phyloP scores from a whole-genome alignment of 2,888 invertebrate genomes.

The Periphyllus acericola region DNA sequence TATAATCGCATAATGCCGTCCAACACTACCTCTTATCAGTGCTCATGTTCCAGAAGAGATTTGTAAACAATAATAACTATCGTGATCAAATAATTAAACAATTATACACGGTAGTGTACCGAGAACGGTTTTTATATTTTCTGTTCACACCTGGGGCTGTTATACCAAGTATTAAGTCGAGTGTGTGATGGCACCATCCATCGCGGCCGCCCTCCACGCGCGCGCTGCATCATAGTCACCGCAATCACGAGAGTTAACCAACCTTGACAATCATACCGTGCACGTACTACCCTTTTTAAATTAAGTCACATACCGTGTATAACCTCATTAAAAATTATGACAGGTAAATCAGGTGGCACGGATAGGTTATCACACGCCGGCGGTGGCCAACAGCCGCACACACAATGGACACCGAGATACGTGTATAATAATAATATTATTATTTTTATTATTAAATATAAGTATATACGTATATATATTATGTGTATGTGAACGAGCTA shows the following conservation, averaged over 20 bases:
- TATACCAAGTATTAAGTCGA: not conserved
- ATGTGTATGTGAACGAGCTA: slow-evolving; percentile 53
- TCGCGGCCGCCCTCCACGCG: not conserved
- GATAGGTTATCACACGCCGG: slow-evolving; percentile 55
- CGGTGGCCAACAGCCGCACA: slow-evolving; percentile 39
- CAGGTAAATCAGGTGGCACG: slow-evolving; percentile 59
- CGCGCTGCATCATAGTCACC: not conserved
- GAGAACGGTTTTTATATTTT: not conserved
- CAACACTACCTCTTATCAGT: no score
- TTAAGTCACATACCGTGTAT: slow-evolving; percentile 60
- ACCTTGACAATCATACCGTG: slow-evolving; percentile 60
- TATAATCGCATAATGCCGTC: no score
- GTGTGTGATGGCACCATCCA: not conserved
- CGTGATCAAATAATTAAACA: not conserved
- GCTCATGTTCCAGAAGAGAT: no score
- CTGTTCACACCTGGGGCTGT: not conserved
- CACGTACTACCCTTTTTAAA: slow-evolving; percentile 58
- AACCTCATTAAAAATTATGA: slow-evolving; percentile 62
- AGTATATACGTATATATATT: not conserved
- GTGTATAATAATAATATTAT: slow-evolving; percentile 45
- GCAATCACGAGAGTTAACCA: slow-evolving; percentile 52
- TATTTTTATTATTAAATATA: not conserved
- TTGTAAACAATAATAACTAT: no score
- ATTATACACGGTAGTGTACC: not conserved
- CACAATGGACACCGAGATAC: slow-evolving; percentile 28